Conservation (phyloP, 2,113 vertebrate species). For the Cromileptes altivelis region DNA sequence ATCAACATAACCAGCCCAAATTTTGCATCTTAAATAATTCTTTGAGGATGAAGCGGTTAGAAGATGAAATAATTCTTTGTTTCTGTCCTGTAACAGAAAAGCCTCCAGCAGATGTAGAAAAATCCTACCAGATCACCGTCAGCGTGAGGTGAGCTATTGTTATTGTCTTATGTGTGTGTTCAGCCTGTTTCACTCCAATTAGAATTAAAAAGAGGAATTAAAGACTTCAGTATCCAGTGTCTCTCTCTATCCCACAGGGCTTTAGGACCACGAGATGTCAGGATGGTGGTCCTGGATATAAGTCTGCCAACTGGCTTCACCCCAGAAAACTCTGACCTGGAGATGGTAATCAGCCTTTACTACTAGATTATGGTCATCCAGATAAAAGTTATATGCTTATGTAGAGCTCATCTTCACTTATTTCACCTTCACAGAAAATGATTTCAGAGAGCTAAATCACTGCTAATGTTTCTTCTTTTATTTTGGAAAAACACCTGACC, state of each 20-base stretch:
- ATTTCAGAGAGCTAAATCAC: neutral
- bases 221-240: neutral
- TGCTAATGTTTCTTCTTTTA: neutral
- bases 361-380: neutral
- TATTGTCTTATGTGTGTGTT: neutral
- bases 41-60: no score
- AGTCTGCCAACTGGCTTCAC: slow-evolving; percentile 84
- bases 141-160: slow-evolving; percentile 75
- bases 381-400: neutral
- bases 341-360: slow-evolving; percentile 69
- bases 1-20: neutral
- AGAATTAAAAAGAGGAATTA: neutral
- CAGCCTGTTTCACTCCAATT: neutral
- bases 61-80: neutral
- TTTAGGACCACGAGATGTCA: slow-evolving; percentile 74
- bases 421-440: neutral
- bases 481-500: neutral
- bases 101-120: slow-evolving; percentile 74
- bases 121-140: slow-evolving; percentile 79
- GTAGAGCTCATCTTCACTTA: neutral
- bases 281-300: slow-evolving; percentile 85
- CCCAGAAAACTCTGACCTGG: slow-evolving; percentile 82
- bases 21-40: neutral
- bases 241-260: slow-evolving; percentile 61
- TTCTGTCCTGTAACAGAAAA: slow-evolving; percentile 63